A percentile compares a stretch with the other conserved stretches of the same genome.
phyloP scores from a whole-genome alignment of 2,113 vertebrate species.

The Myanophis thanlyinensis region DNA sequence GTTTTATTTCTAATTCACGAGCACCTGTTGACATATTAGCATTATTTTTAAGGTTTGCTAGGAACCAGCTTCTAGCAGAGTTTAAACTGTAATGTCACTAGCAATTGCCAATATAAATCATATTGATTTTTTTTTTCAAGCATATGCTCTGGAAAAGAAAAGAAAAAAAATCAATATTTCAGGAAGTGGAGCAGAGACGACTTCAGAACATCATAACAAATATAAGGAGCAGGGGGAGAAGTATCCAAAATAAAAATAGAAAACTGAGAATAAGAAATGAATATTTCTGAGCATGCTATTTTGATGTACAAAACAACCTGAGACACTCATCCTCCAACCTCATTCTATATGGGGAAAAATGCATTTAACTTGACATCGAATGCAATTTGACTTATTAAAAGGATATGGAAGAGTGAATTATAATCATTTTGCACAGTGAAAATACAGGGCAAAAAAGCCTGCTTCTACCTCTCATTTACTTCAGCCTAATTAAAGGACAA shows the following conservation, averaged over 20 bases:
- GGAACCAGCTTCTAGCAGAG: conserved; percentile 8
- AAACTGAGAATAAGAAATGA: conserved; percentile 33
- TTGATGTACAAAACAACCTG: conserved; percentile 29
- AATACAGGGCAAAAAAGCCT: conserved; percentile 14
- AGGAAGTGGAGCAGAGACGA: conserved; percentile 49
- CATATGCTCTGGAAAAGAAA: neutral
- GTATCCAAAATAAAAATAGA: neutral
- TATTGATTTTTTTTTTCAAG: conserved; percentile 33
- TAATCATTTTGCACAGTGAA: neutral
- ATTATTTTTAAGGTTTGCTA: neutral
- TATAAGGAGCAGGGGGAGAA: conserved; percentile 15
- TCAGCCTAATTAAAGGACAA: neutral
- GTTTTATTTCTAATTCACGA: conserved; percentile 21
- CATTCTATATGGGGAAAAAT: conserved; percentile 38
- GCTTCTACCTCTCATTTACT: neutral
- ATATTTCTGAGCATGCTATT: neutral
- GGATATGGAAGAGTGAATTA: conserved; percentile 25
- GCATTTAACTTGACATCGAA: conserved; percentile 29
- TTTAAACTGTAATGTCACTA: conserved; percentile 5
- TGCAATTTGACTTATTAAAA: conserved; percentile 37
- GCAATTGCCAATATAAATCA: conserved; percentile 19
- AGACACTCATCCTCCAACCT: neutral
- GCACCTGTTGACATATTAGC: conserved; percentile 3
- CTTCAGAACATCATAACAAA: conserved; percentile 28
- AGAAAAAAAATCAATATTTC: conserved; percentile 43